Percentiles rank a stretch among this genome's conserved stretches.
Evolutionary conservation across 2,888 invertebrate genomes (phyloP).

Genomic region (Thera britannica): DNA sequence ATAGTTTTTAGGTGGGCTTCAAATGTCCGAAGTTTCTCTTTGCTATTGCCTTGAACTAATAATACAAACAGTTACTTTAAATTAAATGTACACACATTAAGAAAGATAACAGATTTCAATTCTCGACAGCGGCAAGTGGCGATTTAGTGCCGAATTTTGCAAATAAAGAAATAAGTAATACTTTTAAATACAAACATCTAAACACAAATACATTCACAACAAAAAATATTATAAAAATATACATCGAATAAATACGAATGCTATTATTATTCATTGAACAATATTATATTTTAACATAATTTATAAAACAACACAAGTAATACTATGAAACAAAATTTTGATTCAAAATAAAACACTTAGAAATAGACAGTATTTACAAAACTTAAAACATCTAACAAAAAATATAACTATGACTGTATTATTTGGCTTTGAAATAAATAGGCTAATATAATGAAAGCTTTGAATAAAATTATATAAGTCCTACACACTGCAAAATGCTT

Average conservation of each 20-base stretch:
- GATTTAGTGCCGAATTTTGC: constrained; percentile 65
- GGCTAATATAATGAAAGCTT: constrained; percentile 82
- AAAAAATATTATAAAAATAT: constrained; percentile 72
- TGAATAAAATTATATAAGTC: constrained; percentile 50
- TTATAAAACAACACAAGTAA: constrained; percentile 74
- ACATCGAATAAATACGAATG: constrained; percentile 79
- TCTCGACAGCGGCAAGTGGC: constrained; percentile 53
- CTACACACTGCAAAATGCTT: constrained; percentile 7
- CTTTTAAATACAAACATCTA: constrained; percentile 60
- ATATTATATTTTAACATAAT: constrained; percentile 69
- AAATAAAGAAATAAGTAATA: constrained; percentile 49
- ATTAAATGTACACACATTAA: constrained; percentile 56
- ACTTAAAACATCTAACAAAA: constrained; percentile 76
- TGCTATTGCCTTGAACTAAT: constrained; percentile 57
- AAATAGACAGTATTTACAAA: constrained; percentile 76
- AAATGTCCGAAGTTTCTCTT: constrained; percentile 61
- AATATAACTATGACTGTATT: constrained; percentile 82
- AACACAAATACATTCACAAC: constrained; percentile 69
- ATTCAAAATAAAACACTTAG: constrained; percentile 78
- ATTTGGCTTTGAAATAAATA: constrained; percentile 85
- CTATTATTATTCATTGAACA: constrained; percentile 63
- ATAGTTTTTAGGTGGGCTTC: constrained; percentile 59
- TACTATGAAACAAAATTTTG: constrained; percentile 75
- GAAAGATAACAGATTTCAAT: constrained; percentile 39
- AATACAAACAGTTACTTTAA: constrained; percentile 55